Evolutionary conservation across 2,888 invertebrate species (phyloP).

Genomic region (Abrostola tripartita): DNA sequence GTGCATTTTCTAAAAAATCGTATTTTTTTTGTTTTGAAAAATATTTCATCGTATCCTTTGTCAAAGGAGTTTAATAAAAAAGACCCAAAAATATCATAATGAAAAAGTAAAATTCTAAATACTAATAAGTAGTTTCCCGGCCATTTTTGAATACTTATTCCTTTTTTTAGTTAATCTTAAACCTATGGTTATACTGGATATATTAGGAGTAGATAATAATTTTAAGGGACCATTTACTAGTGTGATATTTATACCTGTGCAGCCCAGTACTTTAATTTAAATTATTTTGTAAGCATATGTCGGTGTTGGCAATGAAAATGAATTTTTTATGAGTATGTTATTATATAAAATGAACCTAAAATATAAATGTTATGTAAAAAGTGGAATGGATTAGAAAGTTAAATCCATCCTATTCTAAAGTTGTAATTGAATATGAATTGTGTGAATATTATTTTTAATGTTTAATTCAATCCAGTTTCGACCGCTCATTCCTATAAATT

Average conservation of each 20-base stretch:
- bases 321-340: background rate
- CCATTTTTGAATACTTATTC: no score
- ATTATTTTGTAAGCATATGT: slow-evolving; percentile 22
- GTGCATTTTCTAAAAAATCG: no score
- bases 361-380: background rate
- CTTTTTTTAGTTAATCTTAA: no score
- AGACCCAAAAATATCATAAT: no score
- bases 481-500: slow-evolving; percentile 25
- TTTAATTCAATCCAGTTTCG: slow-evolving; percentile 11
- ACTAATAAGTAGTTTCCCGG: no score
- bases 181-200: slow-evolving; percentile 17
- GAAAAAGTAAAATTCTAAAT: no score
- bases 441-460: background rate
- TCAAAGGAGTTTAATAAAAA: no score
- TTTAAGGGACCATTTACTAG: slow-evolving; percentile 34
- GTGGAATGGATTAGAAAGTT: background rate
- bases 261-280: slow-evolving; percentile 40
- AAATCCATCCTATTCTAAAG: background rate
- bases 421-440: background rate
- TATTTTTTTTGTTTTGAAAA: no score
- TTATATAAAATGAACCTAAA: no score
- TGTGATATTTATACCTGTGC: slow-evolving; percentile 29
- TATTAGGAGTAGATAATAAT: slow-evolving; percentile 5
- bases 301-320: slow-evolving; percentile 41
- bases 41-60: no score